Conservation (phyloP, 2,888 invertebrate species). For the Antitype chi region DNA sequence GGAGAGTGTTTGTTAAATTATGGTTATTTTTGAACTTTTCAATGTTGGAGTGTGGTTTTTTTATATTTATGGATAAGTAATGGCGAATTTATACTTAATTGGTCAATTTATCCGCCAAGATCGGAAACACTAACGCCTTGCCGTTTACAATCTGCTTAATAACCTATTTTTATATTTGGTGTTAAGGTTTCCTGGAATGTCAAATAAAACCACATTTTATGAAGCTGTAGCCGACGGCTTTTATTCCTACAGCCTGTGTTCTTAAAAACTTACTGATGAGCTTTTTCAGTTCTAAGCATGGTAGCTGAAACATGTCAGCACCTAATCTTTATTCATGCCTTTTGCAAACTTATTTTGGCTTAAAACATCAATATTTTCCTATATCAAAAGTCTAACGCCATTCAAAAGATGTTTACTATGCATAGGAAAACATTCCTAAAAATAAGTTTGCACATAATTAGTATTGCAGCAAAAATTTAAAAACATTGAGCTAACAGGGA, state of each 20-base stretch:
- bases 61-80: not conserved
- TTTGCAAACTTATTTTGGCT: not conserved
- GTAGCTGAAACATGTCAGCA: not conserved
- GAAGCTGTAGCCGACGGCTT: not conserved
- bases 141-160: not conserved
- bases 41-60: not conserved
- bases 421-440: conserved; percentile 40
- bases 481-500: conserved; percentile 13
- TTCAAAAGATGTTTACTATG: conserved; percentile 3
- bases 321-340: not conserved
- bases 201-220: not conserved
- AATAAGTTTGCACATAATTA: conserved; percentile 52
- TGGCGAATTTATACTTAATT: not conserved
- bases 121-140: not conserved
- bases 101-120: not conserved
- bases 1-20: not conserved
- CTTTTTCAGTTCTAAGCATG: not conserved
- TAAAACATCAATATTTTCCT: conserved; percentile 19
- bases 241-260: not conserved
- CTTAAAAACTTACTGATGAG: not conserved
- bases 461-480: conserved; percentile 43
- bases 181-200: not conserved
- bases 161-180: not conserved
- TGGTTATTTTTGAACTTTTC: not conserved
- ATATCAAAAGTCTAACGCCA: not conserved